Conservation (phyloP, 2,113 vertebrate genomes). For the Barbus barbus region DNA sequence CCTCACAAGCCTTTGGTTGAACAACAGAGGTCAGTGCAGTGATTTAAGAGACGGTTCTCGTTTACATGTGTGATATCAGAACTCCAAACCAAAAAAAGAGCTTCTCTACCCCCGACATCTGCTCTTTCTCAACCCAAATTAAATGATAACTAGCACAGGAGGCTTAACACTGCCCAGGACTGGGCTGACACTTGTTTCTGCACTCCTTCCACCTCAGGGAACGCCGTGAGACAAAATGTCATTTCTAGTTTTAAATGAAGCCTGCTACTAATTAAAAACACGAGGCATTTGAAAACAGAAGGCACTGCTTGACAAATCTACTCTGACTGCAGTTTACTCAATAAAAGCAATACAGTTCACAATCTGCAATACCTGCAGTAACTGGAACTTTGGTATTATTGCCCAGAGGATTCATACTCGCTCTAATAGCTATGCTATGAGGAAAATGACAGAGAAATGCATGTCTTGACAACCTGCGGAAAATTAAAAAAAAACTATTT, state of each 20-base stretch:
- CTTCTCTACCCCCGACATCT: conserved; percentile 40
- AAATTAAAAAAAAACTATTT: neutral
- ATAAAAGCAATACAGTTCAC: neutral
- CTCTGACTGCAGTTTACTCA: neutral
- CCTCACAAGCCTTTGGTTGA: neutral
- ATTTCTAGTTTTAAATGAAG: conserved; percentile 34
- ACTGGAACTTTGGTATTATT: no score
- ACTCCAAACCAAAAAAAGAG: neutral
- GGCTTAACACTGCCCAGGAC: conserved; percentile 37
- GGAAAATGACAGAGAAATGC: neutral
- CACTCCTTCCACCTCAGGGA: conserved; percentile 12
- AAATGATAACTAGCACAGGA: conserved; percentile 58
- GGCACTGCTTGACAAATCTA: neutral
- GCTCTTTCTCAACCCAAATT: conserved; percentile 47
- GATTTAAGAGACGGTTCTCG: conserved; percentile 30
- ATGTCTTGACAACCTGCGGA: neutral
- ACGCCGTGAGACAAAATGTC: neutral
- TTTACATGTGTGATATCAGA: conserved; percentile 28
- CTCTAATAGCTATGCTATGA: neutral
- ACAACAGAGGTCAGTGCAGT: conserved; percentile 7
- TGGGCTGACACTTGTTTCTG: conserved; percentile 6
- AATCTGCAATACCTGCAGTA: neutral
- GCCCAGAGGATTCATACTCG: no score
- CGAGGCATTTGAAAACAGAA: conserved; percentile 12
- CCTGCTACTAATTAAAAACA: conserved; percentile 65